These are phyloP conservation scores for Malurus cyaneus DNA, from an alignment of 2,113 vertebrate species.

Conservation along the genomic window DNA sequence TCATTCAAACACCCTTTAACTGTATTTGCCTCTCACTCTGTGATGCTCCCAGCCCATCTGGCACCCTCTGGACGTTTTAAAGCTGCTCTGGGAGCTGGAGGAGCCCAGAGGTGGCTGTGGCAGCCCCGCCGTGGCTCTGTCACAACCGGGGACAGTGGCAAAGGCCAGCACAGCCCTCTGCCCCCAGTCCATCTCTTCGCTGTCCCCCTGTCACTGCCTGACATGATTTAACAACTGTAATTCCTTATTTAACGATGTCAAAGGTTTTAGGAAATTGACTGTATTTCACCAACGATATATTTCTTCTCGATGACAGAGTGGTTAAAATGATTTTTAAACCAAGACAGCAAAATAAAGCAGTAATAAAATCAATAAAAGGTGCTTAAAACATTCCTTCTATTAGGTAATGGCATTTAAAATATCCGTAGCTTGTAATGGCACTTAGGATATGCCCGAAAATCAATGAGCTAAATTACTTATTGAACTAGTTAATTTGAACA, in stretches of 20 bases:
- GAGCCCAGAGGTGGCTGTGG: not conserved
- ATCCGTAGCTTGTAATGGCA: slow-evolving; percentile 87
- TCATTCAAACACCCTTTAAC: slow-evolving; percentile 18
- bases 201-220: slow-evolving; percentile 71
- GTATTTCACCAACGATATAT: slow-evolving; percentile 82
- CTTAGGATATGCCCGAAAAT: slow-evolving; percentile 85
- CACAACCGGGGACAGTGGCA: not conserved
- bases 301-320: slow-evolving; percentile 85
- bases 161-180: slow-evolving; percentile 62
- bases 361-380: slow-evolving; percentile 89
- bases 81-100: slow-evolving; percentile 28
- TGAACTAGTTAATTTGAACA: slow-evolving; percentile 87
- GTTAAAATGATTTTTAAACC: slow-evolving; percentile 87
- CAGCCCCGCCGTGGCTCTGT: slow-evolving; percentile 26
- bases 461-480: slow-evolving; percentile 88
- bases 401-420: slow-evolving; percentile 89
- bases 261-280: slow-evolving; percentile 85
- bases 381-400: slow-evolving; percentile 87
- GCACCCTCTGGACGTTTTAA: not conserved
- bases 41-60: slow-evolving; percentile 11
- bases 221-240: slow-evolving; percentile 82
- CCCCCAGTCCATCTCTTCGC: slow-evolving; percentile 64
- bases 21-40: not conserved
- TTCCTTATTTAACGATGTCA: slow-evolving; percentile 84
- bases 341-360: slow-evolving; percentile 87